Base-by-base conservation (phyloP, 2,888 invertebrate species). In the Lacanobia wlatinum region DNA sequence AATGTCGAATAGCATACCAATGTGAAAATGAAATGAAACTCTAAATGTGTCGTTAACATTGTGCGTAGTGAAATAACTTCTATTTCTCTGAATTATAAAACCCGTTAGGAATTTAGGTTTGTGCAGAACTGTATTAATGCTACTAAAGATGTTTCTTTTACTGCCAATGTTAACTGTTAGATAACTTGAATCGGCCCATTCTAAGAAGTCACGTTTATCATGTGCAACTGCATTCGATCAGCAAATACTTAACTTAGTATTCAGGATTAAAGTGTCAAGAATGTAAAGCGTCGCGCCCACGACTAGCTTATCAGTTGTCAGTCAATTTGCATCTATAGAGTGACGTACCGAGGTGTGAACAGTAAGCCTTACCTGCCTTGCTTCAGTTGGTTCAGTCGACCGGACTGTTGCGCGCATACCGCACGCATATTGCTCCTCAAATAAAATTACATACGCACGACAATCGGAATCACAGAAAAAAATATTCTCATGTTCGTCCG, bases 281-380 rank as follows among this genome's bases (percentile, higher is more conserved):
- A 65, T 73, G 40, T 62, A 58, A 66, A 67, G 60, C 60, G 65
- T 69, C 52, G 58, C 61, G 40, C 69, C 66, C 69, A 70, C 73
- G 59, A 21, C 55, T 53, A 38, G 60, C 85, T 85, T 85, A 85
- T 85, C 85, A 83, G 73, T 80, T 78, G 76, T 78, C 84, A 87
- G 73, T 84, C 72, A 84, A 84, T 85, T 85, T 81, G 77, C 87
- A 83, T 87, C 76, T 38, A 78, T 18, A 55, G 56, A 34, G 62
- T 81, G 78, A 74, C 83, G 87, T 71, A 61, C 61, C 16, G 65
- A 62, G 61, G 28, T 78, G 50, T 53, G 72, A 60, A 72, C 48
- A 56, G 62, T 71, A 43, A 81, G 55, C 56, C 34, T 67, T 46
- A 74, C 63, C 62, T 71, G 64, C 16, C 38, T 46, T 55, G 62